phyloP scores from a whole-genome alignment of 2,888 invertebrate species.

The Agrypnus murinus region DNA sequence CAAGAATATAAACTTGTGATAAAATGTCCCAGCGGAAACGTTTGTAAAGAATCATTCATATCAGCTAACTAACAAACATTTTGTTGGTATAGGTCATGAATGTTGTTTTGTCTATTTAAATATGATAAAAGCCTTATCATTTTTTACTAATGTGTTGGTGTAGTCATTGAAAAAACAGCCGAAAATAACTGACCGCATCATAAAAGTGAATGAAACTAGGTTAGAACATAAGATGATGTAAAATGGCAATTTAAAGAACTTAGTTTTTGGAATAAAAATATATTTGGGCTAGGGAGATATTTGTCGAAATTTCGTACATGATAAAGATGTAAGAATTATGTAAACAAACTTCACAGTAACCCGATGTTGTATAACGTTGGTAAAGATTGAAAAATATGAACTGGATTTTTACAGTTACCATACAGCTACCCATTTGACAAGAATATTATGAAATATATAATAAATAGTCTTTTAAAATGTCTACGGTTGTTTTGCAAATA shows the following conservation, averaged over 20 bases:
- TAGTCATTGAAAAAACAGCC: not conserved
- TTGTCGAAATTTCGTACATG: too few relatives aligned
- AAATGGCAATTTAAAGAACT: too few relatives aligned
- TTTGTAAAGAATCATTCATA: slow-evolving; percentile 32
- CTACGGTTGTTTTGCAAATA: slow-evolving; percentile 24
- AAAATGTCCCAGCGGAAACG: slow-evolving; percentile 44
- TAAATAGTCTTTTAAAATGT: slow-evolving; percentile 11
- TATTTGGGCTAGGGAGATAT: too few relatives aligned
- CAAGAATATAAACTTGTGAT: slow-evolving; percentile 29
- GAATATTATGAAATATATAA: not conserved
- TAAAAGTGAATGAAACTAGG: not conserved
- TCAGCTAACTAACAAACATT: slow-evolving; percentile 42
- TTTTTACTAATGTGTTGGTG: not conserved
- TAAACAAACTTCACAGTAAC: too few relatives aligned
- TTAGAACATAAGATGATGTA: not conserved
- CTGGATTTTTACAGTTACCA: slow-evolving; percentile 18
- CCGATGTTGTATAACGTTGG: too few relatives aligned
- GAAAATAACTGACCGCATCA: not conserved
- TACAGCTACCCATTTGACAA: too few relatives aligned
- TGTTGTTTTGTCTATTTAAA: slow-evolving; percentile 46
- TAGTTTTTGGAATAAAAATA: too few relatives aligned
- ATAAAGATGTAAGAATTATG: too few relatives aligned
- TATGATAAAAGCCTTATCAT: slow-evolving; percentile 38
- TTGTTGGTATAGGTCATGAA: slow-evolving; percentile 51
- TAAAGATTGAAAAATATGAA: not conserved